Evolutionary conservation across 2,888 invertebrate genomes (phyloP), one percentile per base, ranked within the genome.

Genomic region (Magallana nippona): DNA sequence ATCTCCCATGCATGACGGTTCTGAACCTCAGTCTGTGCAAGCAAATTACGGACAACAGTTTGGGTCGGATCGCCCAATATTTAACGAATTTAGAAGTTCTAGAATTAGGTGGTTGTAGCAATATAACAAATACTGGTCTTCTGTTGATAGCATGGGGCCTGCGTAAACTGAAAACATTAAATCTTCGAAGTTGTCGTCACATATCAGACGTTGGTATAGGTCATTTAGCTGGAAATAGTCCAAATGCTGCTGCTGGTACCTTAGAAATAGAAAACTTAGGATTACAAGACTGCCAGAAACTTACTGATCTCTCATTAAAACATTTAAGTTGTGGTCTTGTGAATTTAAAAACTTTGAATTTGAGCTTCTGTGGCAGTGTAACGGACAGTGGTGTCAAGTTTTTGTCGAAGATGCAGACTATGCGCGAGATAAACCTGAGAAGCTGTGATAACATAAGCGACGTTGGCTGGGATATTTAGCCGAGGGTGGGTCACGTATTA

Each of bases 401-500:
- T 93, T 94, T 98, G 87, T 97, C 98, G 0, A 96, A 96, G 92
- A 97, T 98, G 96, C 95, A 96, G 85, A 96, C 96, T 87, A 95
- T 98, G 90, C 96, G 96, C 88, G 97, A 98, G 93, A 95, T 98
- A 44, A 98, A 98, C 94, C 95, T 98, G 87, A 95, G 98, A 89
- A 97, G 97, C 85, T 98, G 98, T 95, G 98, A 98, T 95, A 98
- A 98, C 93, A 97, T 98, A 83, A 97, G 97, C 32, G 98, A 98
- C 94, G 96, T 96, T 77, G 98, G 98, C 32, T 98, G 95, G 97
- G 97, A 27, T 97, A 97, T 93, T 95, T 98, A 82, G 97, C 98
- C 0, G 98, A 98, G 93, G 98, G 98, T 56, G 97, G 97, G 58
- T 96, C 96, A 82, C 88, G 92, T 60, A 96, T 98, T 88, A 96